Evolutionary conservation across 1,140 invertebrate species (phyloP), one percentile per base, ranked within the genome.

Genomic region (Eciton burchellii): DNA sequence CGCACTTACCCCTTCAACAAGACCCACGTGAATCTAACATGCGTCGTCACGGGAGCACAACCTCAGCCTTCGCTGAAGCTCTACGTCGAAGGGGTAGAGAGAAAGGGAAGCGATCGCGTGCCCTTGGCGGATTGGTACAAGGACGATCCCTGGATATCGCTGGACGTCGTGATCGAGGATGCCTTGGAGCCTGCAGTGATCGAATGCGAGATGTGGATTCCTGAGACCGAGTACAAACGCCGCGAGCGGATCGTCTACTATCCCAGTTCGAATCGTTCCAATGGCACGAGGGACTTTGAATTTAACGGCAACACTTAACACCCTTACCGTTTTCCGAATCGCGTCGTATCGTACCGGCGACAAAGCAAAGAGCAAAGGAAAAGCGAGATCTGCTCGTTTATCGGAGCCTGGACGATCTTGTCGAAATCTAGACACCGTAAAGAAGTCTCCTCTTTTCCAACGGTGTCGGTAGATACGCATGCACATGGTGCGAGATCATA

Each of bases 191-290:
- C 88, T 0, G 59, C 81, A 1, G n/a, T 88, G 11, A 41, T 91
- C 5, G 89, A 90, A 1, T 91, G 90, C 43, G 90, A 91, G 52
- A 86, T 91, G 56, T 82, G 65, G 1, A 90, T 91, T 47, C 89
- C 89, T 3, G 49, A 65, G 16, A 90, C 90, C 8, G 86, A 89
- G 56, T 91, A 90, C 54, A 88, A 85, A 29, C 83, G 84, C 19
- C 81, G 85, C 24, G 85, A 91, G 35, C 86, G 70, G 49, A 70
- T 89, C 29, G 72, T 90, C 45, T 87, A 90, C 60, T 89, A 89
- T 19, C 84, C 89, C 9, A 81, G 85, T 89, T 65, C 59, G 83
- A 56, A 56, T 85, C 49, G 60, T 76, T 87, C 77, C 29, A 72
- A 72, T 62, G 9, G n/a, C n/a, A 57, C 41, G 26, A 19, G n/a